These are phyloP conservation scores for Nibea albiflora DNA, from an alignment of 2,113 vertebrate genomes.

Conservation along the genomic window DNA sequence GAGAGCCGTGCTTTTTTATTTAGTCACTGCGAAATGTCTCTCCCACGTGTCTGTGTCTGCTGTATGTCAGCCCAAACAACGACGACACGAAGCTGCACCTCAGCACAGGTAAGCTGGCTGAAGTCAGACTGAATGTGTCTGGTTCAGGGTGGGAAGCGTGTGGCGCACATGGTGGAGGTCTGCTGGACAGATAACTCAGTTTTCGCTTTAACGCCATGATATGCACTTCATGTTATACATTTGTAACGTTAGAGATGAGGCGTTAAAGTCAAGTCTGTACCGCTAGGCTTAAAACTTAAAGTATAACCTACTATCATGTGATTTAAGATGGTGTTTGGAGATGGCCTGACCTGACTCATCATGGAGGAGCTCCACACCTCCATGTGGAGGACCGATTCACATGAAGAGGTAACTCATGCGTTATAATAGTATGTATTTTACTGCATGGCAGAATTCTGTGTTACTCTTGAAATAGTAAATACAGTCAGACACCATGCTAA, in stretches of 20 bases:
- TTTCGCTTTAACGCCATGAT: too few relatives aligned
- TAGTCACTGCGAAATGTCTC: neutral
- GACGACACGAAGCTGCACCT: neutral
- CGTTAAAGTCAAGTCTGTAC: too few relatives aligned
- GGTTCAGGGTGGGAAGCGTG: neutral
- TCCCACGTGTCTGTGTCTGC: neutral
- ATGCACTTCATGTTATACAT: too few relatives aligned
- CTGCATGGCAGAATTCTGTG: conserved; percentile 82
- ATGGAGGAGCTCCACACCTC: neutral
- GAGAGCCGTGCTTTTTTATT: too few relatives aligned
- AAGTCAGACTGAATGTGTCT: neutral
- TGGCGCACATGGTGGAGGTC: neutral
- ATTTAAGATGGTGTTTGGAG: neutral
- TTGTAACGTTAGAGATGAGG: too few relatives aligned
- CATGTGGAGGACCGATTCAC: neutral
- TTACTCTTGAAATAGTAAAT: conserved; percentile 77
- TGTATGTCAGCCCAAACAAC: too few relatives aligned
- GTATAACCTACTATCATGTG: too few relatives aligned
- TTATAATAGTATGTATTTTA: neutral
- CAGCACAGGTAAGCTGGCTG: neutral
- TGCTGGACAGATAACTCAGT: neutral
- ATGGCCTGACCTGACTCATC: neutral
- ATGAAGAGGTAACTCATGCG: conserved; percentile 85
- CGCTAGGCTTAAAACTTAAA: too few relatives aligned
- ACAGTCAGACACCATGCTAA: conserved; percentile 85